Conservation (phyloP, 2,888 invertebrate genomes). For the Caenorhabditis doughertyi region DNA sequence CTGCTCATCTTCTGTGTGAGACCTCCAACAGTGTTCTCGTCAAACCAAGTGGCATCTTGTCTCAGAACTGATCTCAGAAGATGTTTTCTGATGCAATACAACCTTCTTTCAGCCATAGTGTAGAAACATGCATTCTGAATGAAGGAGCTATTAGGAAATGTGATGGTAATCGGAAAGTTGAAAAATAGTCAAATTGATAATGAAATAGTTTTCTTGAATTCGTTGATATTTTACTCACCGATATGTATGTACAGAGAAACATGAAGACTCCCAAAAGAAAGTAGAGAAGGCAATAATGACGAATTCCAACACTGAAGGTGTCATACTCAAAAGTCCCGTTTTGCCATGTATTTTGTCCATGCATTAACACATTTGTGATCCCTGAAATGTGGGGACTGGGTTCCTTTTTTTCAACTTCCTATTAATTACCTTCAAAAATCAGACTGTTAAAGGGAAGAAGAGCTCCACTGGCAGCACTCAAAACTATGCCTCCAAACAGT, state of each 20-base stretch:
- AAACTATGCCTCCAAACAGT: conserved; percentile 68
- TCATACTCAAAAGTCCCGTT: conserved; percentile 69
- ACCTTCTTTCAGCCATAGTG: conserved; percentile 84
- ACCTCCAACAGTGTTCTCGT: conserved; percentile 84
- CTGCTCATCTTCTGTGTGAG: conserved; percentile 84
- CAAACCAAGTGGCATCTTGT: conserved; percentile 84
- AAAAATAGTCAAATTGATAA: too few species aligned
- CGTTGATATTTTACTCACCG: too few species aligned
- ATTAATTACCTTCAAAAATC: conserved; percentile 68
- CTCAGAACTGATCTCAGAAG: conserved; percentile 83
- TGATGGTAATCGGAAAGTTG: too few species aligned
- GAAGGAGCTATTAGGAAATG: background rate
- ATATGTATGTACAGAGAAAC: conserved; percentile 62
- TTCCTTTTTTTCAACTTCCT: background rate
- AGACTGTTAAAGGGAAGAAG: conserved; percentile 69
- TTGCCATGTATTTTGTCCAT: conserved; percentile 68
- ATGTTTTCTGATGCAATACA: conserved; percentile 83
- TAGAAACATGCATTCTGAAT: conserved; percentile 83
- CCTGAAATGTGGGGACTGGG: conserved; percentile 55
- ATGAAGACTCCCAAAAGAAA: conserved; percentile 66
- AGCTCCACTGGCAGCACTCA: conserved; percentile 67
- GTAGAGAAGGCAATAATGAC: conserved; percentile 71
- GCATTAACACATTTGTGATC: conserved; percentile 74
- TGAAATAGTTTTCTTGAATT: too few species aligned
- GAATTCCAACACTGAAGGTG: conserved; percentile 64